These are phyloP conservation scores for Pseudolaguvia tuberculata DNA, from an alignment of 2,113 vertebrate genomes.

Conservation along the genomic window DNA sequence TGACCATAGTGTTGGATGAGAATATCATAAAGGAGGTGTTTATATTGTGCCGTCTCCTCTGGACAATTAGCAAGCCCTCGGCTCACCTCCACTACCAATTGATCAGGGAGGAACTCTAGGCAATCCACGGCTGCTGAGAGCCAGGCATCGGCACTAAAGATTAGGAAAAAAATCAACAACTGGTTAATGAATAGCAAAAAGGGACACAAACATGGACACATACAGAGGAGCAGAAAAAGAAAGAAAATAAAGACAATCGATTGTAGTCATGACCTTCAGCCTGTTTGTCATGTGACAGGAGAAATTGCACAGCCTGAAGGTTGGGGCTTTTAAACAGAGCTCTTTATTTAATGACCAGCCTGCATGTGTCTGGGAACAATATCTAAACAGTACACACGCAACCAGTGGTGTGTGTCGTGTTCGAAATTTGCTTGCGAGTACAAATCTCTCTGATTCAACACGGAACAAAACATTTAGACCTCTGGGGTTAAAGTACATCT, in stretches of 20 bases:
- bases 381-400: background rate
- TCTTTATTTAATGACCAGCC: slow-evolving; percentile 19
- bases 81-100: slow-evolving; percentile 87
- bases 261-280: slow-evolving; percentile 10
- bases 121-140: slow-evolving; percentile 86
- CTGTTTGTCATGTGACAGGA: background rate
- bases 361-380: slow-evolving; percentile 23
- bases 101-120: slow-evolving; percentile 89
- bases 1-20: slow-evolving; percentile 80
- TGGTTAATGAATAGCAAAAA: background rate
- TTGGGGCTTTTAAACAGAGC: slow-evolving; percentile 22
- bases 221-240: background rate
- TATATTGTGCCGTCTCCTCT: slow-evolving; percentile 72
- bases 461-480: background rate
- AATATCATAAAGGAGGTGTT: slow-evolving; percentile 79
- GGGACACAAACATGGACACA: background rate
- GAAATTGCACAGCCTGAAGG: slow-evolving; percentile 10
- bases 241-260: slow-evolving; percentile 8
- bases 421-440: background rate
- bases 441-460: slow-evolving; percentile 10
- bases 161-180: background rate
- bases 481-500: background rate
- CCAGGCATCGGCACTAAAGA: slow-evolving; percentile 86
- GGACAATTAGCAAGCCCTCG: slow-evolving; percentile 77
- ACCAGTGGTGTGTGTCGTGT: background rate